Evolutionary conservation across 1,140 invertebrate species (phyloP), one percentile per base, ranked within the genome.

Genomic region (Zaprionus tsacasi): DNA sequence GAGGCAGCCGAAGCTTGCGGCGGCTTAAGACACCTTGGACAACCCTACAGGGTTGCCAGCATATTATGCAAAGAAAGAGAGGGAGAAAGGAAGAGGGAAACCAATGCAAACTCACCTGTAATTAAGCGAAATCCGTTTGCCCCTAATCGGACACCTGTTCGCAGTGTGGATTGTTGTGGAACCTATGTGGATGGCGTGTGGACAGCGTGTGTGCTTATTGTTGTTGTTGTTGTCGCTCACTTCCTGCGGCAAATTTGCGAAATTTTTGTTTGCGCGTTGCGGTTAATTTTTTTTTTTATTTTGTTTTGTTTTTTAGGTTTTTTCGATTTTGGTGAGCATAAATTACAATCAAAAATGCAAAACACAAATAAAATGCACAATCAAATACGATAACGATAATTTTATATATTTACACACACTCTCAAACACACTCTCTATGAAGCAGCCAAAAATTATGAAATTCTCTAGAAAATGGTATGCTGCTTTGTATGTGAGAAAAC

Each of bases 401-500:
- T 45, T 43, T 12, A n/a, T 58, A 58, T 27, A 43, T 40, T 17
- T 3, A 57, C 15, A 66, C 36, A 40, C 56, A 54, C n/a, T 30
- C 35, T n/a, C n/a, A n/a, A n/a, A 66, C 56, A 50, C 15, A 52
- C 35, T 2, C 27, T 3, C 27, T 30, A 45, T 25, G 64, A 43
- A 69, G 57, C 35, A 58, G 64, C 54, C 21, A 21, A 54, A 61
- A 79, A 79, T 71, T 77, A 73, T 66, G 48, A 70, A 79, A 87
- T 74, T 65, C 58, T 61, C 68, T 55, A 69, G 40, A 11, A 40
- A 65, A 71, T 65, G 66, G 60, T 43, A n/a, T 67, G 76, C 69
- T 54, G 33, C 54, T 76, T 72, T 67, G 54, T 70, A 55, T 64
- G 71, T 71, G 52, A 54, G 61, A 59, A 33, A 64, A 59, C 57